Percentiles rank a stretch among this genome's conserved stretches.
Evolutionary conservation across 2,888 invertebrate genomes (phyloP).

Genomic region (Nipponacmea schrenckii): DNA sequence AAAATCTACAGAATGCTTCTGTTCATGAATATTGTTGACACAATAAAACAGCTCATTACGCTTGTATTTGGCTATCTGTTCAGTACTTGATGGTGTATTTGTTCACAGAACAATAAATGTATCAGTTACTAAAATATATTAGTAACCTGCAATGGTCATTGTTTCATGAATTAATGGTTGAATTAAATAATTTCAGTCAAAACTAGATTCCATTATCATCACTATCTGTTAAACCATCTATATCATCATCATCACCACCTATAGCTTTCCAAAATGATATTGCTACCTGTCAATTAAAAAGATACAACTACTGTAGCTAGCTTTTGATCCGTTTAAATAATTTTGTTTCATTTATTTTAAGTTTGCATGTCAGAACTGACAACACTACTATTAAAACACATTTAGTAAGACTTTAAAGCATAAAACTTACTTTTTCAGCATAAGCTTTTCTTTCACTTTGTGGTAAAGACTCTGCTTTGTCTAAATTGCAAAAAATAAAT

Average conservation of each 20-base stretch:
- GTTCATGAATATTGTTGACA: too few species aligned
- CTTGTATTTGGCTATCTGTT: too few species aligned
- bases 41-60: too few species aligned
- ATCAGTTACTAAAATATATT: too few species aligned
- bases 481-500: slow-evolving; percentile 51
- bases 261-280: slow-evolving; percentile 81
- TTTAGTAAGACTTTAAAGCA: too few species aligned
- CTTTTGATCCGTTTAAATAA: not conserved
- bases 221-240: slow-evolving; percentile 62
- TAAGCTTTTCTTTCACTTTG: slow-evolving; percentile 76
- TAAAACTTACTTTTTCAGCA: slow-evolving; percentile 73
- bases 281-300: slow-evolving; percentile 70
- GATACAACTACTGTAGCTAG: not conserved
- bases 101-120: too few species aligned
- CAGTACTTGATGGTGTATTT: too few species aligned
- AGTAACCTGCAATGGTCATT: too few species aligned
- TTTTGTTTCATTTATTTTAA: slow-evolving; percentile 8
- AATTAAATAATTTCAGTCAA: too few species aligned
- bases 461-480: slow-evolving; percentile 74
- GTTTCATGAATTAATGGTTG: too few species aligned
- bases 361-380: not conserved
- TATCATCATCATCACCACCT: slow-evolving; percentile 78
- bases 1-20: too few species aligned
- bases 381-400: too few species aligned
- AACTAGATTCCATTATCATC: slow-evolving; percentile 26